Conservation (phyloP, 2,113 vertebrate genomes). For the Numenius arquata region DNA sequence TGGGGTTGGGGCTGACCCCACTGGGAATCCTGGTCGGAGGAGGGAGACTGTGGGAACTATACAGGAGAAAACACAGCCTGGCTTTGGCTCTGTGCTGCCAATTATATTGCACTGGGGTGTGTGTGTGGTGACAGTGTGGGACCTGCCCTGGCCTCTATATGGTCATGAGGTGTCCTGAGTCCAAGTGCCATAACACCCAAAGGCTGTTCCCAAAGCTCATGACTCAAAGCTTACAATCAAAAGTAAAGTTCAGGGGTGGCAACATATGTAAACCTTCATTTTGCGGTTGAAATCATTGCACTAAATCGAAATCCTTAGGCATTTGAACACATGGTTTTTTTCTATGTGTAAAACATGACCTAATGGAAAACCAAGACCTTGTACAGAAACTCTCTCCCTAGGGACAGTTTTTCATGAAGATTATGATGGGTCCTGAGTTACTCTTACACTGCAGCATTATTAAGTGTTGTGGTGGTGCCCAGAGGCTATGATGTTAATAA, state of each 20-base stretch:
- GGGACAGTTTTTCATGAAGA: conserved; percentile 17
- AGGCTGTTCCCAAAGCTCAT: not conserved
- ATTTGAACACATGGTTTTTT: not conserved
- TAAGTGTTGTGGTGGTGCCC: conserved; percentile 34
- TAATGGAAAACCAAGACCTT: not conserved
- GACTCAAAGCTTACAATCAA: not conserved
- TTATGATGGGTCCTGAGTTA: not conserved
- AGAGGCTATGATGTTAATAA: conserved; percentile 49
- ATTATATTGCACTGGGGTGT: not conserved
- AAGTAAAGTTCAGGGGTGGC: not conserved
- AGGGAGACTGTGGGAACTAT: not conserved
- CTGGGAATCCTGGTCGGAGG: not conserved
- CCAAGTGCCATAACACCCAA: not conserved
- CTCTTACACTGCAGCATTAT: not conserved
- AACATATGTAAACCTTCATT: not conserved
- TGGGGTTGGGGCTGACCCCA: not conserved
- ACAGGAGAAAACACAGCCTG: not conserved
- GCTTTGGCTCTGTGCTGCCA: not conserved
- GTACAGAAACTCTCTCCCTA: not conserved
- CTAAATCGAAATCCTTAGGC: not conserved
- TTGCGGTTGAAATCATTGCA: not conserved
- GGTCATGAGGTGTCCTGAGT: not conserved
- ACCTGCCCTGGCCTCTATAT: not conserved
- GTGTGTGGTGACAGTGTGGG: not conserved
- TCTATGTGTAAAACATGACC: not conserved